These are phyloP conservation scores for Athene noctua DNA, from an alignment of 2,113 vertebrate genomes.

Conservation along the genomic window DNA sequence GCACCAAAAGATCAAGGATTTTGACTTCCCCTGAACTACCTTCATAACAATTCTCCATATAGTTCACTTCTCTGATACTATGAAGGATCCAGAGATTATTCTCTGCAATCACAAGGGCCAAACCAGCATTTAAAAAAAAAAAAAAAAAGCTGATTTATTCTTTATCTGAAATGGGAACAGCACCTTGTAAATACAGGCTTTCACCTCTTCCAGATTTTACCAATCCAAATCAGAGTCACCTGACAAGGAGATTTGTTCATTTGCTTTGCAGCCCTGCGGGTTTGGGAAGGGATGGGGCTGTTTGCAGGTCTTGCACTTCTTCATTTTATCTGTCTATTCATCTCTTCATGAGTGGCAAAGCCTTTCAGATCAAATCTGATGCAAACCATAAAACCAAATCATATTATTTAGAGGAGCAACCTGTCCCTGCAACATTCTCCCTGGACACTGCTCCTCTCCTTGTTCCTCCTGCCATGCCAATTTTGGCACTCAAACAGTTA, in stretches of 20 bases:
- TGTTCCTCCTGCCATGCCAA: neutral
- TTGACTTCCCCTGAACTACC: neutral
- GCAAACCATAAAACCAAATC: neutral
- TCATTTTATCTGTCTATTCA: neutral
- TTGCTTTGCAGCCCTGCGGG: neutral
- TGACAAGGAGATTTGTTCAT: neutral
- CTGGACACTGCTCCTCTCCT: neutral
- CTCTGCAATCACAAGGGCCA: neutral
- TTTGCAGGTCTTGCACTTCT: neutral
- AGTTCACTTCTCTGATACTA: neutral
- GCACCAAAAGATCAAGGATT: neutral
- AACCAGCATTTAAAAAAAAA: neutral
- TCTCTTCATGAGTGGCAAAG: neutral
- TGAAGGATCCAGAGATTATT: neutral
- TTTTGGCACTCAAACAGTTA: neutral
- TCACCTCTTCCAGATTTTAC: neutral
- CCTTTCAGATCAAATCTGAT: neutral
- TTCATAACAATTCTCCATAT: rapidly evolving
- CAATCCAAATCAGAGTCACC: neutral
- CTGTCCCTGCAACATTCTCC: neutral
- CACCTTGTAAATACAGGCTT: neutral
- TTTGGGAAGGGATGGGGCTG: neutral
- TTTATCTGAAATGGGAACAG: neutral
- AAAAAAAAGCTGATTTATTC: neutral
- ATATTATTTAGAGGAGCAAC: neutral